Evolutionary conservation across 2,888 invertebrate species (phyloP), one percentile per base, ranked within the genome.

Genomic region (Euzetes globulus): DNA sequence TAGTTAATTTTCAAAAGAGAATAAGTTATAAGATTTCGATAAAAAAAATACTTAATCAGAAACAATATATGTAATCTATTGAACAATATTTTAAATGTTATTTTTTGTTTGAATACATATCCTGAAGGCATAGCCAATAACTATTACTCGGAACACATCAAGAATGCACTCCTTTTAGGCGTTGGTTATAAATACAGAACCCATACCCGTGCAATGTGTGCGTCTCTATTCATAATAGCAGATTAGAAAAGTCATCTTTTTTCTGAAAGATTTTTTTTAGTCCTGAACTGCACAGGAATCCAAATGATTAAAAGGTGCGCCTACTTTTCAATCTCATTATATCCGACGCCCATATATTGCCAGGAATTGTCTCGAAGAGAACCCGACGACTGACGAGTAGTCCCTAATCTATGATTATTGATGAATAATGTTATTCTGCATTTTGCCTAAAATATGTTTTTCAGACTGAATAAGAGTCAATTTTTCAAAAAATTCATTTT

Each of bases 121-220:
- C 60, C 60, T 29, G 60, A 60, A 13, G 60, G 29, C 29, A 27
- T 60, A 60, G 17, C 6, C 13, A 13, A 33, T 19, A 60, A 52
- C 19, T 5, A 19, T 5, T 33, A 29, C 60, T 60, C 29, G 29
- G 60, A 60, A 60, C 13, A 60, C 60, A 60, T 60, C 29, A 60
- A 60, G 17, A 60, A 29, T 60, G 60, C 60, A 60, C 60, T 60
- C 60, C 60, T 60, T 60, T 60, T 60, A 60, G 60, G 60, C 60
- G 60, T 60, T 60, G 60, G n/a, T 1, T 60, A 7, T 60, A 29
- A 60, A 29, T 60, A 60, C 6, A 29, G 60, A 52, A 15, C 60
- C 60, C 27, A 19, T n/a, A n/a, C n/a, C n/a, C n/a, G n/a, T n/a
- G n/a, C n/a, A n/a, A n/a, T n/a, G n/a, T n/a, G n/a, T n/a, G n/a